phyloP scores from a whole-genome alignment of 2,797 vertebrate species.

The Melanotaenia pygmaea region DNA sequence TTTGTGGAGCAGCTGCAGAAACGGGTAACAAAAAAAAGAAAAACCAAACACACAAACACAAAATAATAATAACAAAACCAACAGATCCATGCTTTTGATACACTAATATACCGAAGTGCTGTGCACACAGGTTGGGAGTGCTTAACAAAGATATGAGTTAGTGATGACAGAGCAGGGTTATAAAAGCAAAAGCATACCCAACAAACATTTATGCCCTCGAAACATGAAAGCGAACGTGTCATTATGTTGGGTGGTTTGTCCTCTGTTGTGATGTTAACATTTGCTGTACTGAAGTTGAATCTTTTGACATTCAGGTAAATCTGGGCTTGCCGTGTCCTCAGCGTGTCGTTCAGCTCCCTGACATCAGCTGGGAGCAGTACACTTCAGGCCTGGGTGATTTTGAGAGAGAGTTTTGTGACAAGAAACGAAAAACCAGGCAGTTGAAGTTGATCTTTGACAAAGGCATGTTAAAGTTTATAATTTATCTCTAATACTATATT shows the following conservation, averaged over 20 bases:
- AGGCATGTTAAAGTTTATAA: slow-evolving; percentile 77
- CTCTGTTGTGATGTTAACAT: not conserved
- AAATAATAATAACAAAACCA: not conserved
- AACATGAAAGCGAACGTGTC: not conserved
- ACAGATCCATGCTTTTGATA: not conserved
- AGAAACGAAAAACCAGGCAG: slow-evolving; percentile 93
- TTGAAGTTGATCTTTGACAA: slow-evolving; percentile 96
- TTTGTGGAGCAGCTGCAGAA: slow-evolving; percentile 99
- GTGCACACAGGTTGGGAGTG: not conserved
- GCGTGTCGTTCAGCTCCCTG: slow-evolving; percentile 96
- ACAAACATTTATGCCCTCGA: not conserved
- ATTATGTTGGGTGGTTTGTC: not conserved
- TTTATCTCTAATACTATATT: not conserved
- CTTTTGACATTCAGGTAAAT: slow-evolving; percentile 82
- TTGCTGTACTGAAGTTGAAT: slow-evolving; percentile 5
- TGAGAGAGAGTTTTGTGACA: slow-evolving; percentile 94
- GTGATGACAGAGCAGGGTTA: not conserved
- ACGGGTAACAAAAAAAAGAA: slow-evolving; percentile 83
- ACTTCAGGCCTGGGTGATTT: slow-evolving; percentile 95
- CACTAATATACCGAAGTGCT: not conserved
- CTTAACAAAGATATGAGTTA: not conserved
- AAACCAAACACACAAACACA: too few species aligned
- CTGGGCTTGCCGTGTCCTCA: slow-evolving; percentile 94
- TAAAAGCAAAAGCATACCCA: not conserved
- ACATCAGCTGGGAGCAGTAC: slow-evolving; percentile 97